Evolutionary conservation across 2,888 invertebrate species (phyloP).

Genomic region (Drosophila phalerata): DNA sequence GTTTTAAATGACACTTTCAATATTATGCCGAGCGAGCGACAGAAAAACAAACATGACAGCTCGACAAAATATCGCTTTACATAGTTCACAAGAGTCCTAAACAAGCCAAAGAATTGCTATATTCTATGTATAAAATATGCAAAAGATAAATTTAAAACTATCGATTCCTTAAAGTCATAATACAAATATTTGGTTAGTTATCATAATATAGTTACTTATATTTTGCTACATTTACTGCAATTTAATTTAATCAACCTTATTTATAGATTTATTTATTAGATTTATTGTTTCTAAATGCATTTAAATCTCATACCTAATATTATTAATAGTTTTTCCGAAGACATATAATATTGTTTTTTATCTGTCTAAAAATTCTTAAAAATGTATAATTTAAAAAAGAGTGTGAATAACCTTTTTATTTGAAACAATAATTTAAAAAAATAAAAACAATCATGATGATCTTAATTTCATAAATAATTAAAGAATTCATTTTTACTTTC

Average conservation of each 20-base stretch:
- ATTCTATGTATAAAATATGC: not conserved
- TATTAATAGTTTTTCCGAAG: too few species aligned
- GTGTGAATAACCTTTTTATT: too few species aligned
- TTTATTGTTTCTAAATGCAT: too few species aligned
- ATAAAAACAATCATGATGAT: too few species aligned
- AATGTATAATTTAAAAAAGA: too few species aligned
- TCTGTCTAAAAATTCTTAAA: too few species aligned
- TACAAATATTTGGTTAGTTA: not conserved
- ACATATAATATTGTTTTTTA: too few species aligned
- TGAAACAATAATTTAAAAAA: too few species aligned
- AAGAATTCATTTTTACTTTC: too few species aligned
- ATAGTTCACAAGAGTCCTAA: conserved; percentile 4
- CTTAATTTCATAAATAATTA: too few species aligned
- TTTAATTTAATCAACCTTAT: not conserved
- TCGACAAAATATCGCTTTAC: conserved; percentile 8
- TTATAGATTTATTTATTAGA: too few species aligned
- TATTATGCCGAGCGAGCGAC: conserved; percentile 20
- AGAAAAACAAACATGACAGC: conserved; percentile 22
- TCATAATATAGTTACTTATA: not conserved
- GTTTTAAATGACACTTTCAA: conserved; percentile 11
- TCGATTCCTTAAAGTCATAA: not conserved
- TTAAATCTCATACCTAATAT: too few species aligned
- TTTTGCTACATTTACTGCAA: not conserved
- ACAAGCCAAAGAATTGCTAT: not conserved
- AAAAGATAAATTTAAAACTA: not conserved